Base-by-base conservation (phyloP, 2,113 vertebrate genomes). In the Myocastor coypus region DNA sequence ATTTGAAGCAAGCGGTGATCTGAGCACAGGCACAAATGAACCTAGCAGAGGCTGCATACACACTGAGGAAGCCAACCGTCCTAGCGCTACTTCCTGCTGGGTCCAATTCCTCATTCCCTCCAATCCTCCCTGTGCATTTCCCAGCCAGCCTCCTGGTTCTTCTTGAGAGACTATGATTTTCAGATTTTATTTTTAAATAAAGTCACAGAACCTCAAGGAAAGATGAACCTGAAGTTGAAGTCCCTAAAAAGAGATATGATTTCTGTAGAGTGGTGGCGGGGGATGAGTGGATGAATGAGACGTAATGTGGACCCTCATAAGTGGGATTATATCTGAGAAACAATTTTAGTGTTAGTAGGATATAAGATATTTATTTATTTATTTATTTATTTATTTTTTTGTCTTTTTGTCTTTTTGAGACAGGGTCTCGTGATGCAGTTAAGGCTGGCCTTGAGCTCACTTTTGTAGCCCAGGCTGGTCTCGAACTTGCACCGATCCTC, bases 121-220 rank as follows among this genome's bases (percentile, higher is more conserved):
- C 81, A 83, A 82, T 52, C 55, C 69, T 87, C 68, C 52, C 28
- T 66, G 92, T 61, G 84, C n/a, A 80, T 77, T 78, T 92, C 10
- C 92, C 32, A 63, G 88, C 32, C 11, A 78, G 52, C 30, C 50
- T 46, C 26, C 61, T 69, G 80, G 37, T 52, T 63, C 57, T 61
- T 57, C 55, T 32, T 34, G 32, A 68, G n/a, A 84, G 52, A 32
- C 30, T 73, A 64, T 83, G 5, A 24, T 68, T 93, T 93, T 71
- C 68, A 68, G 40, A 0, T 14, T 0, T 14, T 90, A 83, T 30
- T 75, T 5, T 5, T 5, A 46, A 46, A 46, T 46, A 37, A 91
- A 88, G 63, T 85, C 32, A 59, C 28, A 61, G 0, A 52, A 34
- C 2, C 1, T 28, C 16, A 11, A 32, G 37, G 30, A 69, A 86